Conservation (phyloP, 1,140 invertebrate genomes). For the Musca domestica region DNA sequence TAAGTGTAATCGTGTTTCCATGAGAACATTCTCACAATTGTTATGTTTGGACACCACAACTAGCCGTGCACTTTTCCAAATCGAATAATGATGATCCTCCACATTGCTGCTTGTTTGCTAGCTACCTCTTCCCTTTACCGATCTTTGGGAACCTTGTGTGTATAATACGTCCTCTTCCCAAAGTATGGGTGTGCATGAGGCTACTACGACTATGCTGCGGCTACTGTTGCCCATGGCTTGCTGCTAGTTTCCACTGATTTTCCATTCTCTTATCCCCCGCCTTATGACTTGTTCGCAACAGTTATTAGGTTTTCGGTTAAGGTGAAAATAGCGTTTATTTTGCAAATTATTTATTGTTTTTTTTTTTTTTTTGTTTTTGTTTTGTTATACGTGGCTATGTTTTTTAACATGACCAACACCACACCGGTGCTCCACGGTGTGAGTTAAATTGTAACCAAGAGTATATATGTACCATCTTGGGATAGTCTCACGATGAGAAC, state of each 20-base stretch:
- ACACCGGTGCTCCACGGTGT: neutral
- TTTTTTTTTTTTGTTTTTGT: neutral
- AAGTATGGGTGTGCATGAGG: too few species aligned
- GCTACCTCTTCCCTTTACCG: neutral
- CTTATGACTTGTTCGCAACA: constrained; percentile 5
- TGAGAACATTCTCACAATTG: constrained; percentile 54
- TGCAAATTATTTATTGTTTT: constrained; percentile 16
- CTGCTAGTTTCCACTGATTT: neutral
- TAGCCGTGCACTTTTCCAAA: constrained; percentile 15
- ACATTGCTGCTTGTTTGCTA: neutral
- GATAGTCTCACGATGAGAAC: constrained; percentile 18
- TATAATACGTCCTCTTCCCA: too few species aligned
- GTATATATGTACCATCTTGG: neutral
- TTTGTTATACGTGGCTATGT: neutral
- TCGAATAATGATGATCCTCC: constrained; percentile 8
- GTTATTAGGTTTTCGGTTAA: constrained; percentile 20
- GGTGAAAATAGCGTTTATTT: constrained; percentile 21
- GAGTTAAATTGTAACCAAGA: constrained; percentile 3
- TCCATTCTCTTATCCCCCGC: neutral
- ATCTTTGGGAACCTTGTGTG: too few species aligned
- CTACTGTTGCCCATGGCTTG: constrained; percentile 16
- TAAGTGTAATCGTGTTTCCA: constrained; percentile 28
- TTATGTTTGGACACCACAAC: constrained; percentile 26
- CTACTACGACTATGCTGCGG: too few species aligned
- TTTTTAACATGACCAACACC: constrained; percentile 1